phyloP scores from a whole-genome alignment of 2,797 vertebrate species.

The Gouania willdenowi region DNA sequence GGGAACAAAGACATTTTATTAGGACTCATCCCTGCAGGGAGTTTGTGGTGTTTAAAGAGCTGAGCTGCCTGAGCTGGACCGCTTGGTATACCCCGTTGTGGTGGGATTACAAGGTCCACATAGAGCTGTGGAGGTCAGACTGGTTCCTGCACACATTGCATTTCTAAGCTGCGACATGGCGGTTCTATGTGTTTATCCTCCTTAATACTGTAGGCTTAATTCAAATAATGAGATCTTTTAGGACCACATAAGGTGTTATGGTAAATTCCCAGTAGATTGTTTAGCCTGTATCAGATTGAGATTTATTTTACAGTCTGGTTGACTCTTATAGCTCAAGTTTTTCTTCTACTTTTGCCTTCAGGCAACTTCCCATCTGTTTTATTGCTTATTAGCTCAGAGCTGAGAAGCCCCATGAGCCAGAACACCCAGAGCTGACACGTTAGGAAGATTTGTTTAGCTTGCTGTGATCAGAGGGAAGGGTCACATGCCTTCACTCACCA shows the following conservation, averaged over 20 bases:
- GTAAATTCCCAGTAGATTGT: background rate
- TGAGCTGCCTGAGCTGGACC: conserved; percentile 33
- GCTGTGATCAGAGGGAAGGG: conserved; percentile 45
- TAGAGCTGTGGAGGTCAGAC: conserved; percentile 46
- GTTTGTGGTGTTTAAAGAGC: conserved; percentile 45
- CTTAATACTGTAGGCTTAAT: no score
- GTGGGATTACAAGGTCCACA: conserved; percentile 51
- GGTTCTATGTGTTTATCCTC: no score
- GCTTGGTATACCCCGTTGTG: conserved; percentile 51
- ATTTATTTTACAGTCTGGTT: conserved; percentile 5
- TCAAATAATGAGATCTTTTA: no score
- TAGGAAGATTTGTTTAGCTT: conserved; percentile 48
- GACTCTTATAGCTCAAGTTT: no score
- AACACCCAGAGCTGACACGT: conserved; percentile 42
- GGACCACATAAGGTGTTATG: no score
- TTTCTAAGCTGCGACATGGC: conserved; percentile 8
- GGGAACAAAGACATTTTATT: conserved; percentile 71
- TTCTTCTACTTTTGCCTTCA: background rate
- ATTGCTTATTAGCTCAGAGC: conserved; percentile 30
- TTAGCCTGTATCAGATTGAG: background rate
- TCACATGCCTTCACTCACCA: conserved; percentile 41
- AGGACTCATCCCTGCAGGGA: conserved; percentile 55
- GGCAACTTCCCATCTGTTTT: conserved; percentile 29
- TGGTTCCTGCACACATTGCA: conserved; percentile 28
- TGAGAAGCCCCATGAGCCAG: conserved; percentile 29